A percentile compares a stretch with the other conserved stretches of the same genome.
Conservation (phyloP, 2,113 vertebrate species). For the Xenus cinereus region DNA sequence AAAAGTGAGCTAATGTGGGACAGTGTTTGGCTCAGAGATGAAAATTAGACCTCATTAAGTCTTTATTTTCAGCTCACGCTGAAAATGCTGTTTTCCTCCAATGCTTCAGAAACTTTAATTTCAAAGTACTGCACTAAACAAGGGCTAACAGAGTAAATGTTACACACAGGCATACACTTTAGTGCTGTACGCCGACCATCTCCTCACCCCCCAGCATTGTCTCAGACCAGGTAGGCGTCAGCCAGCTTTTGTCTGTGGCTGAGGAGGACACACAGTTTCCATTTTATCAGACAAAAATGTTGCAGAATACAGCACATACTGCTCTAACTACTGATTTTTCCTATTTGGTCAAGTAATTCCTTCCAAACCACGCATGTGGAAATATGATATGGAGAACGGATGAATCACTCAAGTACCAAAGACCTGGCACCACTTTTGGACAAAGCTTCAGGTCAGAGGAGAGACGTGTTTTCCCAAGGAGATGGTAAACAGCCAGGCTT, state of each 20-base stretch:
- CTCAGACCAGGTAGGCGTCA: neutral
- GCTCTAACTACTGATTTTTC: neutral
- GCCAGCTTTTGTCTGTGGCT: neutral
- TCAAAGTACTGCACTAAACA: neutral
- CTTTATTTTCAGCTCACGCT: conserved; percentile 7
- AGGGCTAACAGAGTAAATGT: neutral
- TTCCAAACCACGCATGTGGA: neutral
- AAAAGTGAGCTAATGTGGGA: conserved; percentile 22
- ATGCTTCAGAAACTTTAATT: neutral
- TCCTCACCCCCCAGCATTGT: neutral
- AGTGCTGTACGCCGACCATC: neutral
- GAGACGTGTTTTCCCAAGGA: neutral
- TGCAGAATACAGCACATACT: neutral
- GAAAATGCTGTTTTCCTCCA: neutral
- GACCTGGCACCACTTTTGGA: accelerated
- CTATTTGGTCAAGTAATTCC: neutral
- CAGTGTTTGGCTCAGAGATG: conserved; percentile 2
- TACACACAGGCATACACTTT: neutral
- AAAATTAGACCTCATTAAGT: conserved; percentile 49
- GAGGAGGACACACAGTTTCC: neutral
- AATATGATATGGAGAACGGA: neutral
- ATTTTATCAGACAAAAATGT: neutral
- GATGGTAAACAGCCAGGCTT: neutral
- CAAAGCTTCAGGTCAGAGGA: neutral
- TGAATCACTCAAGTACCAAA: neutral